These are phyloP conservation scores for Chrysodeixis includens DNA, from an alignment of 2,888 invertebrate species.

Conservation along the genomic window DNA sequence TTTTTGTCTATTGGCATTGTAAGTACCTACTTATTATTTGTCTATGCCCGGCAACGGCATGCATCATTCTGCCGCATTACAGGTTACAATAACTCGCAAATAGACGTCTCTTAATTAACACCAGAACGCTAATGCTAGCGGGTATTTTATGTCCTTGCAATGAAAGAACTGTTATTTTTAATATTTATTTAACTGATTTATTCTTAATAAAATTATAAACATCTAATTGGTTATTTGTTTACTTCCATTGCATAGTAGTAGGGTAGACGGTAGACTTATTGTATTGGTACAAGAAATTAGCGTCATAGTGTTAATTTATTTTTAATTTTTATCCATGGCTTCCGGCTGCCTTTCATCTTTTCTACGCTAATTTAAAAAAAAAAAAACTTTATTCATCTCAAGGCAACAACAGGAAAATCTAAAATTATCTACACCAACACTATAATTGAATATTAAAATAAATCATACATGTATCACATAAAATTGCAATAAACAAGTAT, in stretches of 20 bases:
- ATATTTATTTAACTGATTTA: not conserved
- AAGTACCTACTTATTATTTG: not conserved
- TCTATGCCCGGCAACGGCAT: not conserved
- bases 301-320: not conserved
- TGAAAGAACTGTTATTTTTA: not conserved
- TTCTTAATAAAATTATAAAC: not conserved
- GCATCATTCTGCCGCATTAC: not conserved
- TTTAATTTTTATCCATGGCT: not conserved
- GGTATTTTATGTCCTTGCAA: slow-evolving; percentile 15
- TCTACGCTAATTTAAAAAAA: not conserved
- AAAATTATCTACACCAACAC: not conserved
- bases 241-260: not conserved
- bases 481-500: too few species aligned
- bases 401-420: not conserved
- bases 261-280: not conserved
- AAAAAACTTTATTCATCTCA: not conserved
- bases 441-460: not conserved
- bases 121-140: slow-evolving; percentile 17
- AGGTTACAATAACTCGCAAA: not conserved
- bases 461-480: too few species aligned
- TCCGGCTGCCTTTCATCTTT: not conserved
- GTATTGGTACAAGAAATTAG: not conserved
- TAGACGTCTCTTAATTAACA: slow-evolving; percentile 12
- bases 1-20: too few species aligned
- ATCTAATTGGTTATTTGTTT: not conserved